Base-by-base conservation (phyloP, 2,113 vertebrate species). In the Crotophaga sulcirostris region DNA sequence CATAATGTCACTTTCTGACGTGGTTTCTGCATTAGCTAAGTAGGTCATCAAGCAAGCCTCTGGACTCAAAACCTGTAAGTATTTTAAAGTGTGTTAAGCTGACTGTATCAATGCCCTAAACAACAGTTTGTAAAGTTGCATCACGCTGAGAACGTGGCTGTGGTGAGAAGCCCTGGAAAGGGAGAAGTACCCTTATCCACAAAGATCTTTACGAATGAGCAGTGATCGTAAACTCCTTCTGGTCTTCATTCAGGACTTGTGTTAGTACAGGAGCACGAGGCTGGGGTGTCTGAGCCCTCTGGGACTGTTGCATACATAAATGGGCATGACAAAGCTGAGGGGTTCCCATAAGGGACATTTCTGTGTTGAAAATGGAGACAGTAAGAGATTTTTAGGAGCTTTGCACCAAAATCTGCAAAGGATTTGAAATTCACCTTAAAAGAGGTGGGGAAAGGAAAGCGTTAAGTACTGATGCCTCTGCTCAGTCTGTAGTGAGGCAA, bases 281-380 rank as follows among this genome's bases (percentile, higher is more conserved):
- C 11, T 75, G 49, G 70, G 0, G 2, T 72, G n/a, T 21, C 15
- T 24, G 0, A 8, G 72, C 58, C 52, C 3, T 0, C 6, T 59
- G 60, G n/a, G 40, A 47, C 26, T 84, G 34, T 15, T 55, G 31
- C 44, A 31, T 18, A 56, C 64, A 23, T n/a, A 47, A 90, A 67
- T 1, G 13, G 34, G 16, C 16, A 4, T 3, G 56, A 64, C 8
- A 42, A 70, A 89, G 18, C 40, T 64, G 23, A 19, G 23, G 9
- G 16, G 21, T 75, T 45, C 66, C 74, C 60, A 7, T 12, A 40
- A 76, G 45, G 31, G 36, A n/a, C 67, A 49, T 60, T 25, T 40
- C 66, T 79, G 8, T 29, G 29, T 7, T 17, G 49, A 25, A 76
- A 40, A 24, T 2, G 4, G 34, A 15, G 16, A 47, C 33, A 40